These are phyloP conservation scores for Patella pellucida DNA, from an alignment of 2,888 invertebrate species.

Conservation along the genomic window DNA sequence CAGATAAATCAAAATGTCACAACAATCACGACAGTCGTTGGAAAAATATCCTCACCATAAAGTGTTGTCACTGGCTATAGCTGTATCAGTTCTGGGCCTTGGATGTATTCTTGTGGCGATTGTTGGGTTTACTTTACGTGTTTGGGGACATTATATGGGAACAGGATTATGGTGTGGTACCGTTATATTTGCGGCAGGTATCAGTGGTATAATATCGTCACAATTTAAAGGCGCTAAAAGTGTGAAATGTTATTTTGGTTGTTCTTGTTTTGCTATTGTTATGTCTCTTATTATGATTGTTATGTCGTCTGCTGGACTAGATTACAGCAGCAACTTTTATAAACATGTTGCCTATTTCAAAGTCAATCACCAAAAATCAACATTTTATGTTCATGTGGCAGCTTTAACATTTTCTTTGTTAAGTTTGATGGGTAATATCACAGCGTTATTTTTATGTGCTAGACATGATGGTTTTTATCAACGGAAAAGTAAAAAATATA, in stretches of 20 bases:
- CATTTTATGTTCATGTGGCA: slow-evolving; percentile 51
- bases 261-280: slow-evolving; percentile 45
- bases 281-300: slow-evolving; percentile 53
- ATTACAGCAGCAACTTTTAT: slow-evolving; percentile 55
- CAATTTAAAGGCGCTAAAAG: slow-evolving; percentile 43
- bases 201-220: slow-evolving; percentile 51
- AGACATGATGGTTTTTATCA: slow-evolving; percentile 51
- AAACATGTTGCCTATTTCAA: slow-evolving; percentile 29
- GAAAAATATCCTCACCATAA: slow-evolving; percentile 53
- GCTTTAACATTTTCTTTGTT: slow-evolving; percentile 49
- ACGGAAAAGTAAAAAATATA: slow-evolving; percentile 21
- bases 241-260: slow-evolving; percentile 51
- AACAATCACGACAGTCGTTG: no score
- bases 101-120: slow-evolving; percentile 56
- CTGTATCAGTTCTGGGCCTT: slow-evolving; percentile 54
- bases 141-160: slow-evolving; percentile 62
- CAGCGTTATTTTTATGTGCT: slow-evolving; percentile 50
- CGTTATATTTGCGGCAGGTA: slow-evolving; percentile 48
- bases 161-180: slow-evolving; percentile 65
- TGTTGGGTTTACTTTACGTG: slow-evolving; percentile 49
- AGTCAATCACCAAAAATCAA: slow-evolving; percentile 36
- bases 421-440: slow-evolving; percentile 47
- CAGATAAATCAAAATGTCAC: no score
- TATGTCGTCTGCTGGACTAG: slow-evolving; percentile 57
- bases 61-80: slow-evolving; percentile 52